Evolutionary conservation across 2,888 invertebrate genomes (phyloP), one percentile per base, ranked within the genome.

Genomic region (Sminthurides aquaticus): DNA sequence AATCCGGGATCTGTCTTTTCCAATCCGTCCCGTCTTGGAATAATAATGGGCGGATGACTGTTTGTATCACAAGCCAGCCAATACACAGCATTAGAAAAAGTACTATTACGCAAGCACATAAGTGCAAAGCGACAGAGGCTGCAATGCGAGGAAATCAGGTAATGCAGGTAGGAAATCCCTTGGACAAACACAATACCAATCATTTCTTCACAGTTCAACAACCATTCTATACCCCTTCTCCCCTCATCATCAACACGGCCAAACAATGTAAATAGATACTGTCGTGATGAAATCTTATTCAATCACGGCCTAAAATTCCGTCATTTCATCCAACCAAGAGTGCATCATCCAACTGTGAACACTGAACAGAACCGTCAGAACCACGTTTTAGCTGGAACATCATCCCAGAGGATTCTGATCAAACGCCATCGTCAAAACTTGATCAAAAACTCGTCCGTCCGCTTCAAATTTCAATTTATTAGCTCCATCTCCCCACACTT

Each of bases 381-480:
- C n/a, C n/a, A n/a, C n/a, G n/a, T n/a, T n/a, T n/a, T n/a, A n/a
- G n/a, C n/a, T n/a, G n/a, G n/a, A n/a, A n/a, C n/a, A n/a, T n/a
- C 43, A 34, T 11, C 43, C 8, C 43, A 34, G 43, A 5, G 43
- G 15, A 34, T 15, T 34, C 8, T 34, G 43, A 34, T 11, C 43
- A 15, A 11, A 5, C 43, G 43, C 43, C 43, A 34, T 34, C 5
- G 15, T 34, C 43, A 34, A 34, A 15, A 34, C 8, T 34, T 15
- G 43, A 34, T 34, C 15, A 52, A 52, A 15, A 52, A 52, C 52
- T 22, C 22, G 52, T 52, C 22, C 22, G 52, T 8, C 20, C 20
- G 22, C 22, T 20, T 52, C 52, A 52, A 52, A 52, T 52, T 52
- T 52, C 52, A 52, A 52, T 52, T 52, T 52, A 52, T 52, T 52